Conservation (phyloP, 2,888 invertebrate species). For the Cheilosia vulpina region DNA sequence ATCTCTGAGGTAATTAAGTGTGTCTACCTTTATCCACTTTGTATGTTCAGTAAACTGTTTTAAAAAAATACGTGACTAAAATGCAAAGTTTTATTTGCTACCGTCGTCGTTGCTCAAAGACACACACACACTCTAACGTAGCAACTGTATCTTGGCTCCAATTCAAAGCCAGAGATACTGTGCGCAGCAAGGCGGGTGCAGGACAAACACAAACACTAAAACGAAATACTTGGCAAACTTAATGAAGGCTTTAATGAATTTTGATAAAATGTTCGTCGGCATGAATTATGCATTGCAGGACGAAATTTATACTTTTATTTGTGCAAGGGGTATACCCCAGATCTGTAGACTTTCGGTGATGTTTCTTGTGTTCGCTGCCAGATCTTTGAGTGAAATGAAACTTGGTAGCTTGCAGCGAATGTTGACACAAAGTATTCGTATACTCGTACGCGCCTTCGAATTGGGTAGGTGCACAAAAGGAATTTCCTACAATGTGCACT, state of each 20-base stretch:
- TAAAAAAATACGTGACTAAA: slow-evolving; percentile 77
- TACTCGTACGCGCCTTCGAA: background rate
- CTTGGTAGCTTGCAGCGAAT: slow-evolving; percentile 56
- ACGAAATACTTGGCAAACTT: slow-evolving; percentile 71
- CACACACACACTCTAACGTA: slow-evolving; percentile 1
- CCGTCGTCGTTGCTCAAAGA: slow-evolving; percentile 1
- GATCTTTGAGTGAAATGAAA: slow-evolving; percentile 61
- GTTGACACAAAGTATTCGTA: slow-evolving; percentile 61
- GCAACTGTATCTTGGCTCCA: slow-evolving; percentile 24
- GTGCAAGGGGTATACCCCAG: slow-evolving; percentile 16
- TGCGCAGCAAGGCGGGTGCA: slow-evolving; percentile 44
- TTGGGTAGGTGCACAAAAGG: slow-evolving; percentile 19
- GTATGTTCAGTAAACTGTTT: slow-evolving; percentile 75
- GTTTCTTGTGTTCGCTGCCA: slow-evolving; percentile 13
- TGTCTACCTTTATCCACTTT: slow-evolving; percentile 75
- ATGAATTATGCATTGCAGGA: slow-evolving; percentile 73
- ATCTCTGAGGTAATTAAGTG: slow-evolving; percentile 77
- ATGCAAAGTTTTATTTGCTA: slow-evolving; percentile 73
- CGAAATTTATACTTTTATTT: slow-evolving; percentile 71
- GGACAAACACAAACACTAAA: slow-evolving; percentile 71
- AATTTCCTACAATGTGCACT: slow-evolving; percentile 63
- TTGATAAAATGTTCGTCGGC: slow-evolving; percentile 72
- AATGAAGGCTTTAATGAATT: slow-evolving; percentile 75
- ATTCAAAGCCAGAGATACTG: slow-evolving; percentile 19
- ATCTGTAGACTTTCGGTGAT: background rate